These are phyloP conservation scores for Arctocebus calabarensis DNA, from an alignment of 2,797 vertebrate genomes.

Conservation along the genomic window DNA sequence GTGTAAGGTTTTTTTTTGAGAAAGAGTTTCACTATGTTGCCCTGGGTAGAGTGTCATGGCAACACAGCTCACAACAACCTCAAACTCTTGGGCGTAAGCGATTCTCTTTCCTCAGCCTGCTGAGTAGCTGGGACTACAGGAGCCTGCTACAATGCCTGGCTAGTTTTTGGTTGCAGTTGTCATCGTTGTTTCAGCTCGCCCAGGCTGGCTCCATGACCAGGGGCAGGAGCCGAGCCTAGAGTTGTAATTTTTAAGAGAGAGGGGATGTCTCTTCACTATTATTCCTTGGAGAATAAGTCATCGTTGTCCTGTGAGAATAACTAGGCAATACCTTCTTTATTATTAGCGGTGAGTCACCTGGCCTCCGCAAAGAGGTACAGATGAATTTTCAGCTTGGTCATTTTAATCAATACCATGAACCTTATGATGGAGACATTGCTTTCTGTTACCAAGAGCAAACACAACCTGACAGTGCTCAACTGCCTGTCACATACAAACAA, in stretches of 20 bases:
- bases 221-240: no score
- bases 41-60: no score
- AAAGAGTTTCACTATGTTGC: no score
- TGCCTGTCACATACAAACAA: neutral
- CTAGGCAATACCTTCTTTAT: neutral
- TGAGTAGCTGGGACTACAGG: no score
- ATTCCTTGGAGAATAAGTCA: neutral
- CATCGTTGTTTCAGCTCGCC: no score
- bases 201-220: no score
- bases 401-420: slow-evolving; percentile 71
- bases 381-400: slow-evolving; percentile 71
- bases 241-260: neutral
- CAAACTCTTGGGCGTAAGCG: no score
- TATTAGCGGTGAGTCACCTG: slow-evolving; percentile 34
- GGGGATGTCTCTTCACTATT: neutral
- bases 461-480: slow-evolving; percentile 61
- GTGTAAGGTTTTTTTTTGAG: no score
- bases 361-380: slow-evolving; percentile 40
- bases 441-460: slow-evolving; percentile 54
- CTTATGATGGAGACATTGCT: slow-evolving; percentile 1
- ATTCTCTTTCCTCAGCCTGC: no score
- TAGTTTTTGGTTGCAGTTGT: no score
- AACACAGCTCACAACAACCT: no score
- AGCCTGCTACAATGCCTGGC: no score
- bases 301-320: slow-evolving; percentile 26